Evolutionary conservation across 2,888 invertebrate species (phyloP), one percentile per base, ranked within the genome.

Genomic region (Cryptocephalus primarius): DNA sequence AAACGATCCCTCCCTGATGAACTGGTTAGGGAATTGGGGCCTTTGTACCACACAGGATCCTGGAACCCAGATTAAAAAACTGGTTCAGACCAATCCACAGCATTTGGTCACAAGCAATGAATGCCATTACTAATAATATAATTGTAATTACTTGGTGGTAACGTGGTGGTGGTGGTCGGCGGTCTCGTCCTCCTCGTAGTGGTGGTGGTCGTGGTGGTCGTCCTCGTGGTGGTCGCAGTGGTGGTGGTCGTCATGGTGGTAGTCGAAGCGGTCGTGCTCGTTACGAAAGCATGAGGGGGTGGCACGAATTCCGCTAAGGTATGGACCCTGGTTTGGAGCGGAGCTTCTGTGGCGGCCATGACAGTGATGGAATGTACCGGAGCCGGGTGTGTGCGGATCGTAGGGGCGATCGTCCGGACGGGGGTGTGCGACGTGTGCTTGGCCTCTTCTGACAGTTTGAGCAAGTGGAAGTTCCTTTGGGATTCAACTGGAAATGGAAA

Each of bases 41-140:
- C 88, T 82, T 72, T 88, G 87, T 43, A 88, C 86, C 45, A 87
- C 83, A 67, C 90, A 91, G 62, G 83, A 89, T 67, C 78, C 85
- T 85, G 66, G 39, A 74, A 74, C 6, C 22, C 22, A 58, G 52
- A 42, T 52, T 44, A 39, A 39, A 33, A 1, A 39, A 43, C 11
- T 6, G 32, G 33, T 22, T 32, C 44, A 43, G 45, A 50, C 45
- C 42, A 44, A 48, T 48, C 40, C 36, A 49, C 39, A 40, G 43
- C 22, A 11, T 31, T 34, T 46, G 39, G 11, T 11, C 12, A 40
- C 6, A 22, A 22, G 22, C 6, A n/a, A n/a, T n/a, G n/a, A n/a
- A n/a, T n/a, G n/a, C n/a, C n/a, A n/a, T 22, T 22, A 6, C 22
- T 22, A 22, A 22, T 22, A 22, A 22, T 22, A 6, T 4, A 22